Conservation (phyloP, 2,113 vertebrate genomes). For the Anhinga anhinga region DNA sequence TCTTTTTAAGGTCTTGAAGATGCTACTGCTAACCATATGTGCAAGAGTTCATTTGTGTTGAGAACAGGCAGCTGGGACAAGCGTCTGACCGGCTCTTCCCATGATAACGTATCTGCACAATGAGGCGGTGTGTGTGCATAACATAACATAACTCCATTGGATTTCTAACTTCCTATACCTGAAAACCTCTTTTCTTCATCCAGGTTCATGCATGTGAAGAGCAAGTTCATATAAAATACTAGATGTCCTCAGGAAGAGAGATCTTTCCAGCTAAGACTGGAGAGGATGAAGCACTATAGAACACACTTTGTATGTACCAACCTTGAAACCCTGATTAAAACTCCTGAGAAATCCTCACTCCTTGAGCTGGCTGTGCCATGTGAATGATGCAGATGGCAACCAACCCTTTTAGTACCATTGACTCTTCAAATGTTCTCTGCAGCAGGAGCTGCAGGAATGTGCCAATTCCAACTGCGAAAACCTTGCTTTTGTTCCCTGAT, state of each 20-base stretch:
- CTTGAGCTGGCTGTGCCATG: not conserved
- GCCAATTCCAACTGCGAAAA: not conserved
- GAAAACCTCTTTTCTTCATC: not conserved
- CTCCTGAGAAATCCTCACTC: not conserved
- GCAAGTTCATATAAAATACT: not conserved
- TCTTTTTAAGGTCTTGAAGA: not conserved
- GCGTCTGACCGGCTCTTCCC: not conserved
- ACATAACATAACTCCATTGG: too few relatives aligned
- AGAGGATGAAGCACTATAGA: not conserved
- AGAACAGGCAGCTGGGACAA: not conserved
- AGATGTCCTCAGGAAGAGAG: not conserved
- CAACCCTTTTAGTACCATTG: fast-evolving
- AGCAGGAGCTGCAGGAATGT: not conserved
- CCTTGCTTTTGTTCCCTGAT: not conserved
- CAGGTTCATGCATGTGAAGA: not conserved
- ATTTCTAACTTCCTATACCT: not conserved
- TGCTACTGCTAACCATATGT: not conserved
- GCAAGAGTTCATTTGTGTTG: not conserved
- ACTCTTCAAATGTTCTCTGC: not conserved
- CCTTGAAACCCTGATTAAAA: not conserved
- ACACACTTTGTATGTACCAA: too few relatives aligned
- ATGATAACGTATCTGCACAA: fast-evolving
- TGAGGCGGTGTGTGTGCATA: fast-evolving
- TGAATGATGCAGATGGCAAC: not conserved
- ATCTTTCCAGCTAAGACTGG: not conserved